A percentile compares a stretch with the other conserved stretches of the same genome.
phyloP scores from a whole-genome alignment of 2,888 invertebrate species.

The Nymphalis polychloros region DNA sequence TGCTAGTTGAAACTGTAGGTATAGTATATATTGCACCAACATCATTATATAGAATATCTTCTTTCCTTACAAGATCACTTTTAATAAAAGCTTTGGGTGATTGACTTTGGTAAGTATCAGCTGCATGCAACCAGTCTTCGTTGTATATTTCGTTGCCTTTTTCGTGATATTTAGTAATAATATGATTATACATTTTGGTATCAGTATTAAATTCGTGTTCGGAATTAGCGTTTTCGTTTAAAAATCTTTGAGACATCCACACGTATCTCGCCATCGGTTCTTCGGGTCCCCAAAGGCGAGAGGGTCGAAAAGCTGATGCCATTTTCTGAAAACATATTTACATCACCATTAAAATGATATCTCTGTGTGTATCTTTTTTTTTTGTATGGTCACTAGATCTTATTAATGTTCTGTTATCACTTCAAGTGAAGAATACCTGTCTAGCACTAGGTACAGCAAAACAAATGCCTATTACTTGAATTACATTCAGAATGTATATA shows the following conservation, averaged over 20 bases:
- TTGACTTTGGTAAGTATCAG: conserved; percentile 53
- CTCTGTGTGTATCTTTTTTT: no score
- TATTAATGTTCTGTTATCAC: no score
- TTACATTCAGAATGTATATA: no score
- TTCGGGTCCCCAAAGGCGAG: conserved; percentile 75
- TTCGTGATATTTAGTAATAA: conserved; percentile 51
- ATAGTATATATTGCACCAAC: conserved; percentile 53
- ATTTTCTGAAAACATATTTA: conserved; percentile 62
- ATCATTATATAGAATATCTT: conserved; percentile 46
- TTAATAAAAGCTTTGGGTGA: conserved; percentile 54
- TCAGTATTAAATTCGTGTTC: conserved; percentile 59
- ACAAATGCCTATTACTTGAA: no score
- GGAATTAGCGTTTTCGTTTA: conserved; percentile 59
- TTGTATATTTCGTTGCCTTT: conserved; percentile 56
- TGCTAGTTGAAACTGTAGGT: conserved; percentile 58
- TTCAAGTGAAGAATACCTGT: no score
- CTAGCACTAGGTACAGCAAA: no score
- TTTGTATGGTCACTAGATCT: no score
- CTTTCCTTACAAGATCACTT: conserved; percentile 48
- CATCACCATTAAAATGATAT: background rate
- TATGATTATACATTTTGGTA: conserved; percentile 59
- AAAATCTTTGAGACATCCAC: conserved; percentile 74
- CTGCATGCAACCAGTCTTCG: conserved; percentile 55
- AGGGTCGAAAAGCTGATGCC: conserved; percentile 68
- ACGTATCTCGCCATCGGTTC: conserved; percentile 74